A percentile compares a stretch with the other conserved stretches of the same genome.
These are phyloP conservation scores for Timema cristinae DNA, from an alignment of 2,888 invertebrate genomes.

Conservation along the genomic window DNA sequence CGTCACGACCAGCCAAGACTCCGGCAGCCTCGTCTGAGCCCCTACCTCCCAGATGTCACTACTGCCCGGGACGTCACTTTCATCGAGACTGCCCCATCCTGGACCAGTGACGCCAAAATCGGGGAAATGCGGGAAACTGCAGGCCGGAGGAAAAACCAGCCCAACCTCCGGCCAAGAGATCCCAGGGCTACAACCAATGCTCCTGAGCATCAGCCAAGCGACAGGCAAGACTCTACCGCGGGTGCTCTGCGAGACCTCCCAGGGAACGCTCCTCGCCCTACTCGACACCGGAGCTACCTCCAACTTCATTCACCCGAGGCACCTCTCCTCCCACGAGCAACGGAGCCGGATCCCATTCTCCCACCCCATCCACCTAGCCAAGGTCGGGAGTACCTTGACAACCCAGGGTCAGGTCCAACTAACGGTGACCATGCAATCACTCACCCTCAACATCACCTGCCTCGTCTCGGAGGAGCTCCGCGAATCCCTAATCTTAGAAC, in stretches of 20 bases:
- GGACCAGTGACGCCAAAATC: background rate
- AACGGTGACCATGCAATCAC: no score
- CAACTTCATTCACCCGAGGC: no score
- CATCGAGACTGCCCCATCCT: background rate
- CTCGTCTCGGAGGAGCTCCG: no score
- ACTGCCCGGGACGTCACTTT: background rate
- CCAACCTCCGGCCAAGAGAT: background rate
- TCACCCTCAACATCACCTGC: no score
- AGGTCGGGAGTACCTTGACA: no score
- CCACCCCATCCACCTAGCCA: no score
- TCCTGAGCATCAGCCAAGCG: background rate
- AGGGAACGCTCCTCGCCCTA: no score
- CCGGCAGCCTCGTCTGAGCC: background rate
- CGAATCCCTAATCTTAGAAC: no score
- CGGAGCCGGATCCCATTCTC: no score
- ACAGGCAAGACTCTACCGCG: background rate
- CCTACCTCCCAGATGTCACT: background rate
- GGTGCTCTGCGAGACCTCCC: background rate
- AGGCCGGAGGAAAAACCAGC: background rate
- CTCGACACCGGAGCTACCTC: no score
- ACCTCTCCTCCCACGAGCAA: no score
- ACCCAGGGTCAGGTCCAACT: no score
- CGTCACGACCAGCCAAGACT: background rate
- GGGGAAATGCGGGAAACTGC: background rate
- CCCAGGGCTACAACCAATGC: background rate